Base-by-base conservation (phyloP, 2,888 invertebrate genomes). In the Synanthedon formicaeformis region DNA sequence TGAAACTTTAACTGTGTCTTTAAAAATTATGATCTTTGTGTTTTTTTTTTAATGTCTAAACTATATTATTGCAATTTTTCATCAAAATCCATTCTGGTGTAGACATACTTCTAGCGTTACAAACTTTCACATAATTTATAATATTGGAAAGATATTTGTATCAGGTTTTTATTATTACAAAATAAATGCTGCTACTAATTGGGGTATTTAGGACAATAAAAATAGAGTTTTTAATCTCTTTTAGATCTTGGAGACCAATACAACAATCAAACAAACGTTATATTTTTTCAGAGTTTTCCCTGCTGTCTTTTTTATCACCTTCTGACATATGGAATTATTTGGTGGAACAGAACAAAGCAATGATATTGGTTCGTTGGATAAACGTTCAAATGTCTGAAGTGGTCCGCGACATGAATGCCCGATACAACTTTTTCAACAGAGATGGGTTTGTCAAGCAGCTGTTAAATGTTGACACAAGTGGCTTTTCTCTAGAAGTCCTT, bases 341-440 rank as follows among this genome's bases (percentile, higher is more conserved):
- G 54, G 66, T 92, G 52, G 77, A 83, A 52, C 85, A 88, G 58
- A 91, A 91, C 62, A 89, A 90, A 66, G 82, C 89, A 1, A 89
- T 91, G 73, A 77, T 90, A 54, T 66, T 92, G 53, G 82, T 86
- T 54, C 75, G 83, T 45, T 92, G 92, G 92, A 90, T 92, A 54
- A 88, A 90, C 59, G 73, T 88, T 3, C 86, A 88, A 57, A 90
- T 84, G 55, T 85, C 84, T 2, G 84, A 88, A 64, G 80, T 86
- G 0, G 86, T 85, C 10, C 72, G 88, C 12, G 87, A 86, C 53
- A 81, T 83, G 80, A 87, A 87, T 61, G 78, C 84, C 0, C 70
- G 84, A 1, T 83, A 82, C 53, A 83, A 78, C 56, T 86, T 84
- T 61, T 86, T 86, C 51, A 84, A 82, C 53, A 82, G 80, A 60